phyloP scores from a whole-genome alignment of 2,797 vertebrate species.

The Sebastiscus tertius region DNA sequence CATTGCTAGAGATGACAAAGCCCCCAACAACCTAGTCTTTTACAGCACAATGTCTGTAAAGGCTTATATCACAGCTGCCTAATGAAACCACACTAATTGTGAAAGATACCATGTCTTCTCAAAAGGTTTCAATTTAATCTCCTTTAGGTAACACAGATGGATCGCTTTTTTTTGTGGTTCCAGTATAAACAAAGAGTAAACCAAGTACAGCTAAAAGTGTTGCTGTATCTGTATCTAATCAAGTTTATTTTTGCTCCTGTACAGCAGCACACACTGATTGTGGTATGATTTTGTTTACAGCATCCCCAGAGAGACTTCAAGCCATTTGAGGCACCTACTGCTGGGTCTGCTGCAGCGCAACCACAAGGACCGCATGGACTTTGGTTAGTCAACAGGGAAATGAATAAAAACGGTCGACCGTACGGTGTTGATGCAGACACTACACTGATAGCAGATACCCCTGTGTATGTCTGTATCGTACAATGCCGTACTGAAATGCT shows the following conservation, averaged over 20 bases:
- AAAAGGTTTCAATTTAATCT: background rate
- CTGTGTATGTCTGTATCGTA: background rate
- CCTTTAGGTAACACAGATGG: background rate
- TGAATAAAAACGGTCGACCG: background rate
- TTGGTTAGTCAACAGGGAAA: conserved; percentile 83
- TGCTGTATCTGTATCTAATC: background rate
- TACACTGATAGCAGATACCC: background rate
- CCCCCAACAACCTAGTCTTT: background rate
- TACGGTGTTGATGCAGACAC: background rate
- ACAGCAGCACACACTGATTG: background rate
- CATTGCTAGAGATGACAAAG: background rate
- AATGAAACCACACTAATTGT: background rate
- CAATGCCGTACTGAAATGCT: background rate
- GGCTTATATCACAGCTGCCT: background rate
- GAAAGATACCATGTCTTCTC: background rate
- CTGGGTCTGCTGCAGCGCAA: conserved; percentile 92
- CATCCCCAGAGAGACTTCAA: conserved; percentile 96
- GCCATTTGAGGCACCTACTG: conserved; percentile 91
- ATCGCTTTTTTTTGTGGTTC: background rate
- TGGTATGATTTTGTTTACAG: conserved; percentile 71
- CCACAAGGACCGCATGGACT: conserved; percentile 96
- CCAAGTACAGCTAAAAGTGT: background rate
- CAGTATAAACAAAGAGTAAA: background rate
- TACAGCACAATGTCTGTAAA: background rate
- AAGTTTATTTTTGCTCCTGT: background rate